A percentile compares a stretch with the other conserved stretches of the same genome.
Conservation (phyloP, 2,797 vertebrate genomes). For the Amniataba percoides region DNA sequence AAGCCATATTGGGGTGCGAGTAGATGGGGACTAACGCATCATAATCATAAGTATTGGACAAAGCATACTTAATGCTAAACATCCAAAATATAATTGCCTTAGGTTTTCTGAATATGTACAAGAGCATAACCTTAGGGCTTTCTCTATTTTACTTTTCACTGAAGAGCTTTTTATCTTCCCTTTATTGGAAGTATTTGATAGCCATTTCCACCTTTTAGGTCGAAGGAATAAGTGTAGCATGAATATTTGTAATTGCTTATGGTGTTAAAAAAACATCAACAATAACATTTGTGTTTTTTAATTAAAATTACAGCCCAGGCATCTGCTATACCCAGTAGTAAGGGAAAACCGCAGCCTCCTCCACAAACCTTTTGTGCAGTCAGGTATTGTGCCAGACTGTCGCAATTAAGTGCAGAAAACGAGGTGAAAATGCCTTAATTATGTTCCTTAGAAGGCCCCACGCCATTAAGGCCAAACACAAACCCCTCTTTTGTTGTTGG, state of each 20-base stretch:
- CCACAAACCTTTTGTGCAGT: constrained; percentile 57
- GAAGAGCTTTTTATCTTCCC: not conserved
- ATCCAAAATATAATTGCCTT: not conserved
- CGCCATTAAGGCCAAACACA: constrained; percentile 63
- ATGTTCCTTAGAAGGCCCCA: constrained; percentile 44
- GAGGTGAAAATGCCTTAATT: constrained; percentile 66
- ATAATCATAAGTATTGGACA: not conserved
- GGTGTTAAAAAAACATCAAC: constrained; percentile 6
- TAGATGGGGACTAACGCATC: not conserved
- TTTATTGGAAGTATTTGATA: constrained; percentile 17
- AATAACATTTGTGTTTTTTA: constrained; percentile 13
- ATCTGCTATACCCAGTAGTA: constrained; percentile 17
- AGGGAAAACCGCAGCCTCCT: constrained; percentile 29
- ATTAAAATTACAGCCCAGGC: constrained; percentile 31
- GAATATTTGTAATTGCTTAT: constrained; percentile 19
- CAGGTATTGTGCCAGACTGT: constrained; percentile 57
- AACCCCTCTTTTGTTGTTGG: constrained; percentile 57
- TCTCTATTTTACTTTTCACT: not conserved
- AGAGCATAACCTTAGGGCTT: not conserved
- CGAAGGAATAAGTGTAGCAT: not conserved
- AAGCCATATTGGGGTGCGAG: constrained; percentile 7
- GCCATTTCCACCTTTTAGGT: not conserved
- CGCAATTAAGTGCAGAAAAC: constrained; percentile 64
- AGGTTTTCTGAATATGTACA: not conserved
- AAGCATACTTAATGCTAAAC: not conserved